Evolutionary conservation across 2,113 vertebrate species (phyloP).

Genomic region (Eublepharis macularius): DNA sequence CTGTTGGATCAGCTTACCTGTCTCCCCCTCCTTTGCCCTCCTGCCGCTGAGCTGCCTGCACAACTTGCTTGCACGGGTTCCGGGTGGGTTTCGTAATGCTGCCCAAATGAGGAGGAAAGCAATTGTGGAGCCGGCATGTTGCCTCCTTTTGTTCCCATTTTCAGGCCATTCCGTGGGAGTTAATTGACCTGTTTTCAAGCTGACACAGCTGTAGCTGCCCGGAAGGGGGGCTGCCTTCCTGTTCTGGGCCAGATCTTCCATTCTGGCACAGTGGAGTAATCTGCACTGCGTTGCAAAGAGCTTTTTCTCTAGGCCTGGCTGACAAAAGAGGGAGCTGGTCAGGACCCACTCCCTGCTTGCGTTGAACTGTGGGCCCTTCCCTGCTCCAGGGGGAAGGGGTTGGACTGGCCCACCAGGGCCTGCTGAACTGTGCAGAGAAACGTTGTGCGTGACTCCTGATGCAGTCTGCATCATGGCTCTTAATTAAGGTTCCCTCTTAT

Average conservation of each 20-base stretch:
- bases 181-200: neutral
- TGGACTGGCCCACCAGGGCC: too few relatives aligned
- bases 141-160: neutral
- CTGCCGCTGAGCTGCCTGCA: neutral
- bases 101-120: neutral
- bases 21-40: neutral
- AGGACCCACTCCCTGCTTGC: too few relatives aligned
- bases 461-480: too few relatives aligned
- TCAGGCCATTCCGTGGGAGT: neutral
- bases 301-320: too few relatives aligned
- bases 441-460: too few relatives aligned
- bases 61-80: rapidly evolving
- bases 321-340: too few relatives aligned
- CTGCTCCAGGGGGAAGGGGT: too few relatives aligned
- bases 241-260: rapidly evolving
- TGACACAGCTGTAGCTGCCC: neutral
- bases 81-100: neutral
- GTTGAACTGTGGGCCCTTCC: too few relatives aligned
- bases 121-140: rapidly evolving
- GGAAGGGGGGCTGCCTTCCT: rapidly evolving
- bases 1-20: rapidly evolving
- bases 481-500: too few relatives aligned
- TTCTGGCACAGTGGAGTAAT: too few relatives aligned
- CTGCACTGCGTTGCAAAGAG: too few relatives aligned
- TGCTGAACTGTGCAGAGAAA: too few relatives aligned